These are phyloP conservation scores for Phortica variegata DNA, from an alignment of 1,140 invertebrate species.

Conservation along the genomic window DNA sequence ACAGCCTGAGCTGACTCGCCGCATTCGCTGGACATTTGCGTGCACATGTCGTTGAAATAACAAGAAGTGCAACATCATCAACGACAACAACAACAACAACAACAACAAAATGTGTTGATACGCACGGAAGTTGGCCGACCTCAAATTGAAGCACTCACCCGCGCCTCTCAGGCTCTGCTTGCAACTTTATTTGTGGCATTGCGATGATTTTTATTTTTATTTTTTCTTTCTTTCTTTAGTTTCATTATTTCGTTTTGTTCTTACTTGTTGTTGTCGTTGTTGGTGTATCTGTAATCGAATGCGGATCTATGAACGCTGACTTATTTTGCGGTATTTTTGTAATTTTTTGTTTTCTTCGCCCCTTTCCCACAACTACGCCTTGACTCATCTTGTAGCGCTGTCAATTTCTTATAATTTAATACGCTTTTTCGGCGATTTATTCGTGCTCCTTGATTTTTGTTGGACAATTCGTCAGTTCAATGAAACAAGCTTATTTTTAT, in stretches of 20 bases:
- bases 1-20: no score
- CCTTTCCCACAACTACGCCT: no score
- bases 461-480: no score
- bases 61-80: no score
- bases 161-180: background rate
- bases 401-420: constrained; percentile 12
- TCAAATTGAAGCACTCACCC: background rate
- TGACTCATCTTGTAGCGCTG: no score
- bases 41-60: no score
- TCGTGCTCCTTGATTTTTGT: constrained; percentile 10
- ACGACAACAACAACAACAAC: no score
- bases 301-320: constrained; percentile 35
- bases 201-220: no score
- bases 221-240: constrained; percentile 39
- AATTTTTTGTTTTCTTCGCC: background rate
- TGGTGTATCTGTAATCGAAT: constrained; percentile 27
- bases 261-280: constrained; percentile 7
- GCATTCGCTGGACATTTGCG: no score
- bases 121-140: no score
- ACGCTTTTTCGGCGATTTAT: background rate
- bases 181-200: background rate
- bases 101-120: no score
- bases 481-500: no score
- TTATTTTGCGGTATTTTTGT: constrained; percentile 15
- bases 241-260: background rate